Evolutionary conservation across 2,797 vertebrate species (phyloP), one percentile per base, ranked within the genome.

Genomic region (Micrastur ruficollis): DNA sequence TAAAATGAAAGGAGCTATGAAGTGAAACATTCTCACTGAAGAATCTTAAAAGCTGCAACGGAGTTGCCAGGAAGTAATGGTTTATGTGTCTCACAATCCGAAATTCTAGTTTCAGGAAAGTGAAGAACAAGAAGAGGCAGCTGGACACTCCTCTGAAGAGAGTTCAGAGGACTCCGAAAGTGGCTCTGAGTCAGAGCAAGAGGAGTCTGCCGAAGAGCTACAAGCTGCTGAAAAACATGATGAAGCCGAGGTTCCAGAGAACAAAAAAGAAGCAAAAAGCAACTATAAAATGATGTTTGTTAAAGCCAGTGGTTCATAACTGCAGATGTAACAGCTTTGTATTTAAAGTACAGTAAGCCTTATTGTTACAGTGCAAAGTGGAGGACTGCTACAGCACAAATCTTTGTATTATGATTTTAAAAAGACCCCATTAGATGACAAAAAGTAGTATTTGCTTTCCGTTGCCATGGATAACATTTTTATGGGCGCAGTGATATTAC

Each of bases 251-350:
- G 97, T 97, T 95, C 83, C 98, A 59, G 97, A 98, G 90, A 98
- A 95, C 95, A 98, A 98, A 96, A 98, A 98, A 88, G 98, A 98
- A 95, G 98, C 98, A 78, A 99, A 99, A 98, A 98, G 98, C 88
- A 96, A 97, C 94, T 99, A 98, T 93, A 99, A 99, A 98, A 98
- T 98, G 98, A 97, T 98, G 89, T 99, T 99, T 95, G 99, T 99
- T 91, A 99, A 99, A 98, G 98, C 99, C 25, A 98, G 98, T 92
- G 98, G 98, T 68, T 98, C 98, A 95, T 98, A 98, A 98, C 97
- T 98, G 89, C 94, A 94, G 90, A 95, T 94, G 63, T 96, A 97
- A 96, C 90, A 95, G 97, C 98, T 98, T 98, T 95, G 96, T 98
- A 98, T 98, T 97, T 97, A 93, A 97, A 98, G 97, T 97, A 98